These are phyloP conservation scores for Chaenodraco wilsoni DNA, from an alignment of 2,797 vertebrate species.

Conservation along the genomic window DNA sequence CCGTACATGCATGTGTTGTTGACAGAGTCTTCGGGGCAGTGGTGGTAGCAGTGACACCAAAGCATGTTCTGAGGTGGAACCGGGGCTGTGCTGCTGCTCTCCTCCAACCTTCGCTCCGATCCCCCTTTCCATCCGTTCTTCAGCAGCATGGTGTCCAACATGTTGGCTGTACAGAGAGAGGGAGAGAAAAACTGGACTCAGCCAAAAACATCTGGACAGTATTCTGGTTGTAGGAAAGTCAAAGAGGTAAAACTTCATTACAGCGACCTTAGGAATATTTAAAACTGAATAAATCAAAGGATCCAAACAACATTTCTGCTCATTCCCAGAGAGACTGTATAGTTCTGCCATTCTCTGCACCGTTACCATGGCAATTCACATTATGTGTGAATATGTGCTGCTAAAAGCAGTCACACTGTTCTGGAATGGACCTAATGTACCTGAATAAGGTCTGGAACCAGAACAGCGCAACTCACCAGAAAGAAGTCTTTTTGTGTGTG, in stretches of 20 bases:
- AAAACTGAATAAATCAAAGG: conserved; percentile 43
- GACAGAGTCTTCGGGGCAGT: conserved; percentile 92
- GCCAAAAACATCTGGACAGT: conserved; percentile 32
- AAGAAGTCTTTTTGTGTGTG: conserved; percentile 57
- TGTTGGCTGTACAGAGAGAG: conserved; percentile 77
- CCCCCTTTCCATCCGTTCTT: conserved; percentile 89
- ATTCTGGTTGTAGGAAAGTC: background rate
- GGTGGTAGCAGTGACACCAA: conserved; percentile 92
- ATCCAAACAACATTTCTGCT: conserved; percentile 27
- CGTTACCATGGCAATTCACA: conserved; percentile 52
- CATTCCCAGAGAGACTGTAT: conserved; percentile 20
- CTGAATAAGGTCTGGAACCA: conserved; percentile 54
- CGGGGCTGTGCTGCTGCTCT: conserved; percentile 80
- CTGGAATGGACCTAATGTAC: conserved; percentile 55
- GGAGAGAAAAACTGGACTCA: conserved; percentile 9
- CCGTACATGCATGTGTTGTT: conserved; percentile 96
- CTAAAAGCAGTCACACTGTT: conserved; percentile 59
- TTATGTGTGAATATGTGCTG: conserved; percentile 50
- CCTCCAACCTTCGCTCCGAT: conserved; percentile 82
- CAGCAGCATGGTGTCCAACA: conserved; percentile 89
- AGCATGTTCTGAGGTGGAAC: conserved; percentile 84
- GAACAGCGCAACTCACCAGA: conserved; percentile 47
- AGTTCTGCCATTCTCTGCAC: conserved; percentile 14
- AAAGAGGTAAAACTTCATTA: conserved; percentile 37
- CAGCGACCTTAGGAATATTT: conserved; percentile 29